These are phyloP conservation scores for Tinea trinotella DNA, from an alignment of 2,888 invertebrate genomes.

Conservation along the genomic window DNA sequence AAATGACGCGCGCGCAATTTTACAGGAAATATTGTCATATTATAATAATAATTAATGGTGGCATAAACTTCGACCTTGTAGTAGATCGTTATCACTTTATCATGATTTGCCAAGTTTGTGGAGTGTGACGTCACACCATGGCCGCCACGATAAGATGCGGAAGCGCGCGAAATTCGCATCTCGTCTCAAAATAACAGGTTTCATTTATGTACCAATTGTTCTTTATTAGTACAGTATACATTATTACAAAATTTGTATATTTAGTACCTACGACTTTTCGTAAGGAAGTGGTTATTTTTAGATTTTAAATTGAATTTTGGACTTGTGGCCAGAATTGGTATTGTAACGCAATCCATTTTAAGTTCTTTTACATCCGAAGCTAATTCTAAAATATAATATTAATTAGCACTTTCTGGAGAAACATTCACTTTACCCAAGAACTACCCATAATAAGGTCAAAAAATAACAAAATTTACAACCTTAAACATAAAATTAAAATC, in stretches of 20 bases:
- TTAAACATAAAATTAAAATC: too few relatives aligned
- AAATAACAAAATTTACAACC: too few relatives aligned
- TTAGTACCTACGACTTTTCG: not conserved
- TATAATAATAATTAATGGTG: not conserved
- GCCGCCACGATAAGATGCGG: not conserved
- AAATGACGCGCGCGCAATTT: too few relatives aligned
- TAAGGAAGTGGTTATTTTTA: not conserved
- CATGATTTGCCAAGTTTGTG: not conserved
- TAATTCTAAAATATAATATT: too few relatives aligned
- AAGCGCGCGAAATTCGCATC: not conserved
- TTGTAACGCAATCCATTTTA: too few relatives aligned
- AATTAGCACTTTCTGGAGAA: too few relatives aligned
- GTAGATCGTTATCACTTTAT: constrained; percentile 5
- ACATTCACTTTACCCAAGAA: too few relatives aligned
- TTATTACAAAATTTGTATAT: not conserved
- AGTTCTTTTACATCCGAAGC: too few relatives aligned
- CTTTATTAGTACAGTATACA: not conserved
- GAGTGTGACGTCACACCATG: not conserved
- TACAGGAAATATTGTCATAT: not conserved
- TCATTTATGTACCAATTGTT: not conserved
- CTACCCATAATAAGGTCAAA: too few relatives aligned
- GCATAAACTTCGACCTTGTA: not conserved
- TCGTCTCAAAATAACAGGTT: not conserved
- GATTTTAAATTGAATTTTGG: too few relatives aligned
- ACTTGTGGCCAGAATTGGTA: too few relatives aligned